phyloP scores from a whole-genome alignment of 2,888 invertebrate genomes.

The Leptothorax acervorum region DNA sequence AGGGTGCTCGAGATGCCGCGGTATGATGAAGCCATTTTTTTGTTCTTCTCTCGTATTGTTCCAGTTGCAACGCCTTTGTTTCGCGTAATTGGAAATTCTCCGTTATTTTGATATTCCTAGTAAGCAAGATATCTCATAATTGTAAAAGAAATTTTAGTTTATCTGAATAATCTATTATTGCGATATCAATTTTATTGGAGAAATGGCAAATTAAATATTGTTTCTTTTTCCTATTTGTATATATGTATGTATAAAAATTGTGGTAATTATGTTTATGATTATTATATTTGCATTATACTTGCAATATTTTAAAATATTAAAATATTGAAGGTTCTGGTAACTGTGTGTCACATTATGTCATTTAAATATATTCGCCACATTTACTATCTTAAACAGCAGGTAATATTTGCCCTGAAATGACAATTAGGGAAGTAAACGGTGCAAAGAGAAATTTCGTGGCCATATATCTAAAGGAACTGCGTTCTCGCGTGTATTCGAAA shows the following conservation, averaged over 20 bases:
- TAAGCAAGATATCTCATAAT: neutral
- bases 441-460: conserved; percentile 47
- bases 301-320: neutral
- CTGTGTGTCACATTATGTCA: neutral
- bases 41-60: conserved; percentile 29
- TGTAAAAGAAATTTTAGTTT: neutral
- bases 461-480: conserved; percentile 53
- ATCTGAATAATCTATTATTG: neutral
- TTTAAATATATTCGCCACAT: neutral
- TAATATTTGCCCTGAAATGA: conserved; percentile 17
- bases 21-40: conserved; percentile 63
- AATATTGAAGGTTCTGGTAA: neutral
- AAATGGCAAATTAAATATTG: neutral
- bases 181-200: neutral
- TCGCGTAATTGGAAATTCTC: conserved; percentile 18
- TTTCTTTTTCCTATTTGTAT: neutral
- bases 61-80: conserved; percentile 54
- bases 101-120: neutral
- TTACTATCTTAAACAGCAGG: neutral
- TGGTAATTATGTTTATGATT: neutral
- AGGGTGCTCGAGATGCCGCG: conserved; percentile 17
- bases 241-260: neutral
- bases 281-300: neutral
- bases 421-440: conserved; percentile 35
- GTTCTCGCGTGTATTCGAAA: conserved; percentile 46